Evolutionary conservation across 2,888 invertebrate species (phyloP).

Genomic region (Meghimatium bilineatum): DNA sequence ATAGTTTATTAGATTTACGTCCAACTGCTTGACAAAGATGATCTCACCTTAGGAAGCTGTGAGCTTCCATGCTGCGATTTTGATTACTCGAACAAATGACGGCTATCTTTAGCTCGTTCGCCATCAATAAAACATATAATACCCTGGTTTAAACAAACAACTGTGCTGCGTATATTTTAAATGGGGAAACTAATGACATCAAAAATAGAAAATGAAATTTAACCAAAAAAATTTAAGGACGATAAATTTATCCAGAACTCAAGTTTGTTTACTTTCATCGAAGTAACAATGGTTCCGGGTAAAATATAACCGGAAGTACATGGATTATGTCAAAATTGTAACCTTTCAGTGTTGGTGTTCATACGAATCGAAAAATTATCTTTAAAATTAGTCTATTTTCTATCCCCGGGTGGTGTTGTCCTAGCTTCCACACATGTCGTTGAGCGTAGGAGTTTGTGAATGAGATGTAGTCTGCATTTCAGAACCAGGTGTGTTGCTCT

Average conservation of each 20-base stretch:
- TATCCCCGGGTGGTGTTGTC: no score
- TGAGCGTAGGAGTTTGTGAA: no score
- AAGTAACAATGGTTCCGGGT: not conserved
- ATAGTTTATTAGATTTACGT: not conserved
- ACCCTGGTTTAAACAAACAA: not conserved
- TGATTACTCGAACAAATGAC: constrained; percentile 99
- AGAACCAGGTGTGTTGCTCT: no score
- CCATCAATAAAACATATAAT: constrained; percentile 34
- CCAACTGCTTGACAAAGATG: not conserved
- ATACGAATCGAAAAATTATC: no score
- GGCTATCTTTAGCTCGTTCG: constrained; percentile 83
- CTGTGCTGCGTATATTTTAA: not conserved
- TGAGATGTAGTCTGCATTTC: no score
- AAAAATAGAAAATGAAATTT: not conserved
- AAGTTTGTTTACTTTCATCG: constrained; percentile 10
- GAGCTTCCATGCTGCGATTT: constrained; percentile 99
- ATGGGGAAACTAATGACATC: not conserved
- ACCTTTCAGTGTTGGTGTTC: not conserved
- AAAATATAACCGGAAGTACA: constrained; percentile 13
- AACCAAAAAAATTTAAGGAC: not conserved
- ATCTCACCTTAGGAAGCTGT: constrained; percentile 88
- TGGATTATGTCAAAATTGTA: not conserved
- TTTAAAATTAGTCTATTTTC: no score
- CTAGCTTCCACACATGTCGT: no score
- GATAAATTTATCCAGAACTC: not conserved